Base-by-base conservation (phyloP, 2,888 invertebrate species). In the Drosophila pullipes region DNA sequence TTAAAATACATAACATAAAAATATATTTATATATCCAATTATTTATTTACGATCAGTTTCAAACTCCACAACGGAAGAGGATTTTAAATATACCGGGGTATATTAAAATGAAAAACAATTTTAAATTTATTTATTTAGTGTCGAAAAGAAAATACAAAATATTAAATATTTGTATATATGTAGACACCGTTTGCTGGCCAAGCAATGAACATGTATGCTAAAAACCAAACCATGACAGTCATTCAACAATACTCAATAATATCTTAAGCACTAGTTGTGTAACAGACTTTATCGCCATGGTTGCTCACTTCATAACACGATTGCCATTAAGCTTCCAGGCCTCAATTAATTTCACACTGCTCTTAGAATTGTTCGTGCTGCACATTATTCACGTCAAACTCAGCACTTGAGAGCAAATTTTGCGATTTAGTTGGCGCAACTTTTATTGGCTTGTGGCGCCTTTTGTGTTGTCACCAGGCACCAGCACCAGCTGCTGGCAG, bases 361-460 rank as follows among this genome's bases (percentile, higher is more conserved):
- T 61, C 72, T 54, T 69, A 37, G 64, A 80, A 73, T 68, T 81
- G 65, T 55, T 75, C 55, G 59, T 59, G 35, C 31, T 37, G 39
- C 64, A 69, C 67, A 79, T 81, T 76, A 85, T 77, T 84, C 85
- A 85, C 72, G 78, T 69, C 84, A 77, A 77, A 82, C 69, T 77
- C 81, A 73, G 71, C 71, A 75, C 72, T 82, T 73, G 55, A 61
- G 53, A 59, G 58, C 62, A 78, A 66, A 76, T 83, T 75, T 78
- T 76, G 83, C 74, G 69, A 82, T 84, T 85, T 74, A 60, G 73
- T 74, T 81, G 69, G 84, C 73, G 64, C 70, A 88, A 83, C 83
- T 85, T 87, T 85, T 80, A 84, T 88, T 83, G 86, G 82, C 86
- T 79, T 81, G 85, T 79, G 85, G 83, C 82, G 88, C 84, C 84